Evolutionary conservation across 2,797 vertebrate species (phyloP).

Genomic region (Ptychadena robeensis): DNA sequence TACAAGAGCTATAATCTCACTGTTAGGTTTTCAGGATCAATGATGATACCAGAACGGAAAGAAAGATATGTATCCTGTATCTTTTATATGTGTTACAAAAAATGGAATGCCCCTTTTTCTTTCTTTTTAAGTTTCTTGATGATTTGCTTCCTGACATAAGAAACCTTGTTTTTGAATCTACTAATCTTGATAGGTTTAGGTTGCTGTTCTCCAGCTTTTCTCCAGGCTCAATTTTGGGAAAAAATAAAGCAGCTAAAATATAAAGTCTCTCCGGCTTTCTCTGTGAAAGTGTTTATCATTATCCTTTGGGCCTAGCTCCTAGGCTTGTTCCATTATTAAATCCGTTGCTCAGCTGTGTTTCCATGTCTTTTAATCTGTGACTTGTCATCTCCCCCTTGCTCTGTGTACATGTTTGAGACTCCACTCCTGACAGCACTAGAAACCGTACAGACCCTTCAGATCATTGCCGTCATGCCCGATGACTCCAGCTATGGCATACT

Average conservation of each 20-base stretch:
- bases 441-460: conserved; percentile 50
- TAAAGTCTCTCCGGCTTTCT: conserved; percentile 34
- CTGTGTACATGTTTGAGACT: conserved; percentile 51
- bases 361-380: conserved; percentile 56
- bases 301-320: conserved; percentile 47
- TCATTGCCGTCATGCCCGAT: conserved; percentile 47
- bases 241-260: conserved; percentile 7
- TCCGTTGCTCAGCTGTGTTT: conserved; percentile 45
- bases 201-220: conserved; percentile 39
- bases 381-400: conserved; percentile 56
- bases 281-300: conserved; percentile 38
- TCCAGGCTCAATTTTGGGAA: conserved; percentile 41
- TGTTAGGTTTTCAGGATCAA: neutral
- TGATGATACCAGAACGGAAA: neutral
- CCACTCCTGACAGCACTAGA: conserved; percentile 61
- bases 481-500: conserved; percentile 46
- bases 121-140: conserved; percentile 6
- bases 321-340: conserved; percentile 47
- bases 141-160: conserved; percentile 10
- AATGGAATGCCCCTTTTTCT: neutral
- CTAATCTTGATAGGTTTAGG: conserved; percentile 23
- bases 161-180: conserved; percentile 37
- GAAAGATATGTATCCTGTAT: neutral
- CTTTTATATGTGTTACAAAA: neutral
- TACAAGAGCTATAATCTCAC: neutral